Evolutionary conservation across 2,797 vertebrate genomes (phyloP).

Genomic region (Sarcophilus harrisii): DNA sequence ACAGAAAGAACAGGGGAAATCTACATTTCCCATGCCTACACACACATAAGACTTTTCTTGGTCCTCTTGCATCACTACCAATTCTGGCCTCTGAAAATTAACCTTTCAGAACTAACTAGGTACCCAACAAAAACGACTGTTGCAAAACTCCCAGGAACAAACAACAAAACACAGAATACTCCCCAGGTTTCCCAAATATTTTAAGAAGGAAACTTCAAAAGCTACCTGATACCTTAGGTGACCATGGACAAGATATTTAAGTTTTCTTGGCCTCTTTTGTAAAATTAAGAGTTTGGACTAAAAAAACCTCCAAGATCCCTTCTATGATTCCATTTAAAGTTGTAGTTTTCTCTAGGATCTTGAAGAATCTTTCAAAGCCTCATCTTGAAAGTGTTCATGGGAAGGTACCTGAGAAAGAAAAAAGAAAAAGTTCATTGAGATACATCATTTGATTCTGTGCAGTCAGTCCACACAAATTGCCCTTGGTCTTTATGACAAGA

Average conservation of each 20-base stretch:
- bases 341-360: not conserved
- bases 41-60: too few relatives aligned
- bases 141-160: not conserved
- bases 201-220: not conserved
- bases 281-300: not conserved
- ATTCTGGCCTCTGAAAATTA: too few relatives aligned
- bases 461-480: too few relatives aligned
- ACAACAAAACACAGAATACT: not conserved
- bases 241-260: not conserved
- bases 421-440: not conserved
- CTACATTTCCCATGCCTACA: not conserved
- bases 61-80: too few relatives aligned
- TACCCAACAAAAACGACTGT: not conserved
- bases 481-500: too few relatives aligned
- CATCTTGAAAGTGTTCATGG: not conserved
- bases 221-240: not conserved
- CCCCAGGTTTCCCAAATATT: not conserved
- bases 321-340: not conserved
- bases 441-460: too few relatives aligned
- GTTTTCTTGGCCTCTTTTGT: not conserved
- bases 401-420: not conserved
- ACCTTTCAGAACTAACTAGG: too few relatives aligned
- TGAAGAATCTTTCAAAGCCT: not conserved
- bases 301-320: not conserved
- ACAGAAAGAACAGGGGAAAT: not conserved